Evolutionary conservation across 1,140 invertebrate genomes (phyloP).

Genomic region (Leptonema lineaticorne): DNA sequence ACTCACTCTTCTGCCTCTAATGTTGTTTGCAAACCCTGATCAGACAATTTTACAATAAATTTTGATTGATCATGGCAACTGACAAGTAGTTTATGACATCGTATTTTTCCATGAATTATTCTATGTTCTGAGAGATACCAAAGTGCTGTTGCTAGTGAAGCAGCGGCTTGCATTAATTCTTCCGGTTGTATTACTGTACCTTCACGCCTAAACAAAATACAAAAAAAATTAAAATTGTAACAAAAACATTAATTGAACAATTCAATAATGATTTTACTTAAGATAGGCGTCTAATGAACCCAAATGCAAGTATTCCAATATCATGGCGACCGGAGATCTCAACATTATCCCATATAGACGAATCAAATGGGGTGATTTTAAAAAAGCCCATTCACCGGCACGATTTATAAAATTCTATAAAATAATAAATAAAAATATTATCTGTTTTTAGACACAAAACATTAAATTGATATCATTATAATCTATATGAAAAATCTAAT

Average conservation of each 20-base stretch:
- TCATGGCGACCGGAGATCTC: conserved; percentile 71
- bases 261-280: neutral
- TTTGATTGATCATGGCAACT: conserved; percentile 64
- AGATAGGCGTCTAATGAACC: conserved; percentile 68
- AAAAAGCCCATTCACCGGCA: conserved; percentile 71
- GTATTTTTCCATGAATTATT: conserved; percentile 81
- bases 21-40: conserved; percentile 68
- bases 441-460: neutral
- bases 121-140: conserved; percentile 79
- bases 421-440: conserved; percentile 25
- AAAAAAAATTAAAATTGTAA: neutral
- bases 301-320: conserved; percentile 75
- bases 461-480: neutral
- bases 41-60: conserved; percentile 76
- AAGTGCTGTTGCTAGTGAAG: conserved; percentile 74
- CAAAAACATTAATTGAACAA: neutral
- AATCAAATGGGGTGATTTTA: conserved; percentile 73
- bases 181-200: conserved; percentile 68
- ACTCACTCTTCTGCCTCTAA: conserved; percentile 65
- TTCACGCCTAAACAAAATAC: too few species aligned
- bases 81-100: conserved; percentile 81
- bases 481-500: neutral
- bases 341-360: conserved; percentile 76
- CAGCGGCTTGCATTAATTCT: conserved; percentile 76
- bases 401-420: conserved; percentile 74